phyloP scores from a whole-genome alignment of 2,888 invertebrate genomes.

The Conops quadrifasciatus region DNA sequence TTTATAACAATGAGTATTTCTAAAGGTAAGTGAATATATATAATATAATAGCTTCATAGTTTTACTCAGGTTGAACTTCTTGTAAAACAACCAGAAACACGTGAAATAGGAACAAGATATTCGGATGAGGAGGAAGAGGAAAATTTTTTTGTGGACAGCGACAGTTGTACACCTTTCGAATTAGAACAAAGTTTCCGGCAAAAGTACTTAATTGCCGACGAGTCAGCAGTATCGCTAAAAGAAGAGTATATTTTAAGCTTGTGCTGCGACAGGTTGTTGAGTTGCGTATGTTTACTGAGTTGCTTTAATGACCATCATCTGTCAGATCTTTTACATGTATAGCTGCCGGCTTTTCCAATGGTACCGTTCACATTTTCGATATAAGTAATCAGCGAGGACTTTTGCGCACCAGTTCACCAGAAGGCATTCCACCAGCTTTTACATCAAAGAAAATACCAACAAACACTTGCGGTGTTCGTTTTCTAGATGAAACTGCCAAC shows the following conservation, averaged over 20 bases:
- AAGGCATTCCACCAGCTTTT: conserved; percentile 33
- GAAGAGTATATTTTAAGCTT: conserved; percentile 72
- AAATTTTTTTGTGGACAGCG: conserved; percentile 49
- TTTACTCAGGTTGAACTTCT: too few species aligned
- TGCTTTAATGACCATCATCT: background rate
- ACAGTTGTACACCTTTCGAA: conserved; percentile 54
- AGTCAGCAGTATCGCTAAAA: conserved; percentile 68
- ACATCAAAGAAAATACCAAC: background rate
- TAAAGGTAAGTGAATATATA: too few species aligned
- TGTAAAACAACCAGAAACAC: too few species aligned
- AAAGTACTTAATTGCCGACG: conserved; percentile 58
- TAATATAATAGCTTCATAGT: too few species aligned
- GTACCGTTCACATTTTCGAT: conserved; percentile 67
- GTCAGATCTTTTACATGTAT: conserved; percentile 62
- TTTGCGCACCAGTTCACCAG: conserved; percentile 40
- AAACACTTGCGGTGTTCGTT: conserved; percentile 56
- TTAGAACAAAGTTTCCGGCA: conserved; percentile 53
- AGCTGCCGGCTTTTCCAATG: conserved; percentile 67
- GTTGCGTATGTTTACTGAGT: background rate
- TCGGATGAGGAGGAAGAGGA: conserved; percentile 45
- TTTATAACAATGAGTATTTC: too few species aligned
- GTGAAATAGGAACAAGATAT: too few species aligned
- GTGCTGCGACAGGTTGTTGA: conserved; percentile 68
- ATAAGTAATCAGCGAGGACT: conserved; percentile 63
- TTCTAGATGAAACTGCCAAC: conserved; percentile 54